Percentiles rank a stretch among this genome's conserved stretches.
phyloP scores from a whole-genome alignment of 2,113 vertebrate species.

The Rhinolophus sinicus region DNA sequence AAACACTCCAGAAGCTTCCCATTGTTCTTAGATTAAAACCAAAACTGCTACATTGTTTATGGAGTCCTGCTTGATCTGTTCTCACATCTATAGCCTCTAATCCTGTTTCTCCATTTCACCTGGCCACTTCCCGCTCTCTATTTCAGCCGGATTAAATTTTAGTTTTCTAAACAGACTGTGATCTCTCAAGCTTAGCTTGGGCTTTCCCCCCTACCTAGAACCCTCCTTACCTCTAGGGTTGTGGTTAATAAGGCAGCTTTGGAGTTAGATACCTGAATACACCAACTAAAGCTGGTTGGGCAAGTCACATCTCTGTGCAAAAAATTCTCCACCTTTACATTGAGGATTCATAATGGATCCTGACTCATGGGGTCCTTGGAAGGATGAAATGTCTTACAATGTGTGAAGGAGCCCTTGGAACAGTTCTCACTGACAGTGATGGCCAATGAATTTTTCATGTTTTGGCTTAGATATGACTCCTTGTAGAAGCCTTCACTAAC shows the following conservation, averaged over 20 bases:
- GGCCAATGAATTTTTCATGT: not conserved
- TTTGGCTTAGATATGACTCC: not conserved
- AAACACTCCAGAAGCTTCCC: not conserved
- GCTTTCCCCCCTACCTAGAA: not conserved
- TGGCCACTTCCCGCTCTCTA: not conserved
- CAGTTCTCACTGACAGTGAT: not conserved
- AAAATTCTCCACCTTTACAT: not conserved
- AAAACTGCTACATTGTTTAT: not conserved
- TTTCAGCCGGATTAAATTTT: not conserved
- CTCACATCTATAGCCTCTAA: not conserved
- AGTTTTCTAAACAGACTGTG: conserved; percentile 12
- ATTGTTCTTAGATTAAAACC: not conserved
- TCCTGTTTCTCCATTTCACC: not conserved
- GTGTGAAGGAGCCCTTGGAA: not conserved
- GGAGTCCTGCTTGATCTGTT: not conserved
- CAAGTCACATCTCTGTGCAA: not conserved
- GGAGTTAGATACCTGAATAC: not conserved
- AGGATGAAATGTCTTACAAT: not conserved
- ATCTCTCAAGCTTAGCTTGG: not conserved
- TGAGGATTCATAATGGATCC: not conserved
- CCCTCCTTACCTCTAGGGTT: not conserved
- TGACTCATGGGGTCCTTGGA: not conserved
- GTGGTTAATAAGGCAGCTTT: not conserved
- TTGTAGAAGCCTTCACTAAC: not conserved
- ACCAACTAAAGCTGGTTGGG: not conserved